Conservation (phyloP, 1,140 invertebrate genomes). For the Odontomachus brunneus region DNA sequence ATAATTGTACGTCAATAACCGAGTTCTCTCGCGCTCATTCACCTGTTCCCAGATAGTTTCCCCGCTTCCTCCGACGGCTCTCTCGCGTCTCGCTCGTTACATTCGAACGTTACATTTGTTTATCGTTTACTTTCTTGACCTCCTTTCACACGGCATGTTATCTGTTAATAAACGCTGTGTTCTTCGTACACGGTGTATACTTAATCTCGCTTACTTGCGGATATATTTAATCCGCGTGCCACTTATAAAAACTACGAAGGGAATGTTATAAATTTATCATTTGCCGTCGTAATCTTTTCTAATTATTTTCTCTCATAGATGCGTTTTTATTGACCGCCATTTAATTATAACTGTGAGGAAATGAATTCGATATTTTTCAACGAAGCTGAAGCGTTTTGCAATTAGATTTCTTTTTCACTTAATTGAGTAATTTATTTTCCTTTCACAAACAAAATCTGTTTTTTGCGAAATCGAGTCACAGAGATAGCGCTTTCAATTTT, state of each 20-base stretch:
- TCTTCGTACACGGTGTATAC: background rate
- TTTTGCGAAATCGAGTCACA: background rate
- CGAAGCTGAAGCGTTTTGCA: no score
- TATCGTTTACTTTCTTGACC: slow-evolving; percentile 47
- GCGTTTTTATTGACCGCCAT: no score
- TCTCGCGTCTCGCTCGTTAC: slow-evolving; percentile 17
- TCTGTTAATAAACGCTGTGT: slow-evolving; percentile 26
- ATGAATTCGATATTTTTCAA: no score
- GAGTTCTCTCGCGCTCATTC: slow-evolving; percentile 53
- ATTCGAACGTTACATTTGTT: slow-evolving; percentile 25
- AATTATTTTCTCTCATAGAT: no score
- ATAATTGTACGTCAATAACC: slow-evolving; percentile 45
- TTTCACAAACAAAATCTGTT: no score
- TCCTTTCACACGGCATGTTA: slow-evolving; percentile 26
- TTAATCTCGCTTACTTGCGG: background rate
- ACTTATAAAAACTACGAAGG: no score
- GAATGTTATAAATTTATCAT: no score
- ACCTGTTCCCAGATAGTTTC: slow-evolving; percentile 47
- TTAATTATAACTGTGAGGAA: no score
- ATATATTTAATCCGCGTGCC: background rate
- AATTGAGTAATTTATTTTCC: no score
- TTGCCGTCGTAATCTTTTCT: no score
- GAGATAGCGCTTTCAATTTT: no score
- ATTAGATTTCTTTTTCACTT: no score
- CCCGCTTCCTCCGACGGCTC: background rate